These are phyloP conservation scores for Poecilia gillii DNA, from an alignment of 2,797 vertebrate species.

Conservation along the genomic window DNA sequence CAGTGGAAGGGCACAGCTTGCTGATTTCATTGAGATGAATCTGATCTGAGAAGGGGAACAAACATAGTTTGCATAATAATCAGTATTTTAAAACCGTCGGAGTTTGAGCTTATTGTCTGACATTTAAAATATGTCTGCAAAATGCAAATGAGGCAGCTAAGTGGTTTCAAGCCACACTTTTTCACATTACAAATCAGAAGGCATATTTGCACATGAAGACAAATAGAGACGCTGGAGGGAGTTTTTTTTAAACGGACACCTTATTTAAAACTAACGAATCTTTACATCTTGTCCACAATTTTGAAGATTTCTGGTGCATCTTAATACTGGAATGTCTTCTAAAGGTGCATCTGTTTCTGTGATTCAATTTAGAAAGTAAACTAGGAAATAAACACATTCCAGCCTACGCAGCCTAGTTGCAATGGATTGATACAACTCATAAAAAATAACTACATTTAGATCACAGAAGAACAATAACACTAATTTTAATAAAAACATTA, in stretches of 20 bases:
- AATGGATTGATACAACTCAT: no score
- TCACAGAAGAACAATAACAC: not conserved
- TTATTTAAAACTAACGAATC: not conserved
- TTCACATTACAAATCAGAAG: constrained; percentile 48
- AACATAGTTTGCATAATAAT: constrained; percentile 71
- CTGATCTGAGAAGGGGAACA: constrained; percentile 50
- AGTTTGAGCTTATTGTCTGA: constrained; percentile 69
- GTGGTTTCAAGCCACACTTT: constrained; percentile 51
- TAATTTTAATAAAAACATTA: not conserved
- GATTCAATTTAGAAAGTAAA: not conserved
- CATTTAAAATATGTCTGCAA: constrained; percentile 72
- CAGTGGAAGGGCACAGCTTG: constrained; percentile 34
- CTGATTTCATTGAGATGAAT: constrained; percentile 41
- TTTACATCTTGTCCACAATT: constrained; percentile 5
- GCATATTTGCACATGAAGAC: constrained; percentile 35
- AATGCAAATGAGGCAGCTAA: constrained; percentile 72
- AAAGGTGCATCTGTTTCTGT: not conserved
- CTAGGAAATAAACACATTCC: not conserved
- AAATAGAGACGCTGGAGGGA: constrained; percentile 28
- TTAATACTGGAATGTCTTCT: not conserved
- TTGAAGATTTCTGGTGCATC: not conserved
- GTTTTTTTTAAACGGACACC: constrained; percentile 5
- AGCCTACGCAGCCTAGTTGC: not conserved
- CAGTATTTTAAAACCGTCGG: constrained; percentile 60
- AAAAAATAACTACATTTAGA: not conserved